Percentiles rank a stretch among this genome's conserved stretches.
Evolutionary conservation across 2,797 vertebrate species (phyloP).

Genomic region (Typhlichthys eigenmanni): DNA sequence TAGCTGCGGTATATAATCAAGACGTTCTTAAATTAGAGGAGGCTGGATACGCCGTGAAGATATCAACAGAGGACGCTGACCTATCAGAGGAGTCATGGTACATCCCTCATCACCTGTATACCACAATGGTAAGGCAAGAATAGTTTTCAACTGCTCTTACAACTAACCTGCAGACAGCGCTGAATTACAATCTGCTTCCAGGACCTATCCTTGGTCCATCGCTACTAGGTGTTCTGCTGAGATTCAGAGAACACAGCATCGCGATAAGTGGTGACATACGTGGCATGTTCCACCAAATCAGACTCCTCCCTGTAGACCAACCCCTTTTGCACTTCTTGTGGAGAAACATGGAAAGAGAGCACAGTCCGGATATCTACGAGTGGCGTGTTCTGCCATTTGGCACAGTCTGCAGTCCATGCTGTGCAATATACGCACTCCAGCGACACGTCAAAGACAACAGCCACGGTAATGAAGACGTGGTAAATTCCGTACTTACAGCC

Average conservation of each 20-base stretch:
- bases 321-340: slow-evolving; percentile 21
- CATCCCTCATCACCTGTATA: slow-evolving; percentile 15
- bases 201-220: slow-evolving; percentile 15
- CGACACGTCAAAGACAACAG: background rate
- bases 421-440: slow-evolving; percentile 14
- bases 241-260: slow-evolving; percentile 13
- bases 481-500: background rate
- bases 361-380: slow-evolving; percentile 5
- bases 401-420: slow-evolving; percentile 21
- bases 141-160: slow-evolving; percentile 12
- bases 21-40: background rate
- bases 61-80: background rate
- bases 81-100: too few relatives aligned
- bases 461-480: background rate
- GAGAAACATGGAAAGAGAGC: slow-evolving; percentile 3
- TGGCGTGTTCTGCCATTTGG: slow-evolving; percentile 27
- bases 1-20: background rate
- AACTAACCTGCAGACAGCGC: background rate
- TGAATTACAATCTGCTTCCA: slow-evolving; percentile 22
- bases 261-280: slow-evolving; percentile 23
- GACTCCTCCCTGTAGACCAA: slow-evolving; percentile 15
- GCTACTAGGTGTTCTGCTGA: slow-evolving; percentile 19
- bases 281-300: slow-evolving; percentile 23
- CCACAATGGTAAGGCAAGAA: slow-evolving; percentile 2
- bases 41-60: slow-evolving; percentile 18